Base-by-base conservation (phyloP, 2,888 invertebrate genomes). In the Euclidia mi region DNA sequence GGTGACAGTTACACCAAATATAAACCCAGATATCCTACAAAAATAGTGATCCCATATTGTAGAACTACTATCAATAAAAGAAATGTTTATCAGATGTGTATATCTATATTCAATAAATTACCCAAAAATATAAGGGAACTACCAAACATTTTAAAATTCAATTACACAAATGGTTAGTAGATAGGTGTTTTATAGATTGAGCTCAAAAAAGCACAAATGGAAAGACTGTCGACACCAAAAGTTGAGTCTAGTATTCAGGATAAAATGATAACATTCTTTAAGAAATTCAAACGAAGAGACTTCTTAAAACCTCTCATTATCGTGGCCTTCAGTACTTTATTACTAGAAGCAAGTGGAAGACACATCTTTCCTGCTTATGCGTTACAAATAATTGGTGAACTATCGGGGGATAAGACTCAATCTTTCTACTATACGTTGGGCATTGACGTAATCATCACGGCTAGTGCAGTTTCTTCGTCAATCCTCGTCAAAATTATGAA, bases 391-490 rank as follows among this genome's bases (percentile, higher is more conserved):
- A 80, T 87, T 25, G 48, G 60, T 18, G 71, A 77, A 9, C 67
- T 86, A 2, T 78, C 79, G 0, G 81, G 81, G 2, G 77, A 77
- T 14, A 70, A 73, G 4, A 53, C 79, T 0, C 66, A 79, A 18
- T 74, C 81, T 0, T 80, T 83, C 25, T 81, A 81, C 44, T 85
- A 80, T 31, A 82, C 80, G 3, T 28, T 87, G n/a, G 69, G 68
- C 7, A 64, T 85, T 4, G 85, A 85, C 50, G 2, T 84, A 10
- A 82, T 85, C n/a, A 82, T 82, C 10, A 76, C 81, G 0, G 47
- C 67, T 0, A 82, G 82, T 34, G 70, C 81, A 1, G 29, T 76
- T 0, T 78, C 72, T 11, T 82, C 86, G 0, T 84, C 85, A 2
- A 56, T 76, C 0, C 46, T 87, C 12, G 79, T 84, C 0, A 84